Evolutionary conservation across 1,140 invertebrate species (phyloP).

Genomic region (Thrips palmi): DNA sequence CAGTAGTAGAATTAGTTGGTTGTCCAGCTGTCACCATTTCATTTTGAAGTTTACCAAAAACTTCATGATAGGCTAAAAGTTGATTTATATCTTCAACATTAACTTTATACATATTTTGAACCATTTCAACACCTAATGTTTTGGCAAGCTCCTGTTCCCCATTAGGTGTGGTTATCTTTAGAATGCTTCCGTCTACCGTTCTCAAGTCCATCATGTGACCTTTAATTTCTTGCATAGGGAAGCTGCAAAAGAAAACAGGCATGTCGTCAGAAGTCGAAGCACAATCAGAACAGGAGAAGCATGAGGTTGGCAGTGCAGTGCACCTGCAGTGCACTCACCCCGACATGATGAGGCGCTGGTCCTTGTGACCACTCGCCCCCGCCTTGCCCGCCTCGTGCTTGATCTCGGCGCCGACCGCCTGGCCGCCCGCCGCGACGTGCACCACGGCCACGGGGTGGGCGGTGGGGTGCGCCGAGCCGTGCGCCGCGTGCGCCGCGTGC

Average conservation of each 20-base stretch:
- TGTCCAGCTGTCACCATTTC: constrained; percentile 17
- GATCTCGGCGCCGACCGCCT: no score
- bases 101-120: constrained; percentile 61
- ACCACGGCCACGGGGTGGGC: no score
- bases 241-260: constrained; percentile 5
- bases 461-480: no score
- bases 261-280: no score
- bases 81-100: constrained; percentile 70
- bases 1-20: background rate
- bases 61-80: constrained; percentile 65
- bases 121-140: constrained; percentile 43
- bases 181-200: constrained; percentile 43
- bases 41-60: constrained; percentile 62
- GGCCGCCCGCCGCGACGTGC: no score
- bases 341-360: no score
- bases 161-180: constrained; percentile 50
- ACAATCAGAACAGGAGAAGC: no score
- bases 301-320: no score
- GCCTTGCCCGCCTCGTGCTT: no score
- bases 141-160: constrained; percentile 43
- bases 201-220: constrained; percentile 46
- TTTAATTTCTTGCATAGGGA: constrained; percentile 22
- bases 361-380: no score
- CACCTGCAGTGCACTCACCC: no score
- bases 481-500: no score